Base-by-base conservation (phyloP, 1,140 invertebrate species). In the Rhagoletis zephyria region DNA sequence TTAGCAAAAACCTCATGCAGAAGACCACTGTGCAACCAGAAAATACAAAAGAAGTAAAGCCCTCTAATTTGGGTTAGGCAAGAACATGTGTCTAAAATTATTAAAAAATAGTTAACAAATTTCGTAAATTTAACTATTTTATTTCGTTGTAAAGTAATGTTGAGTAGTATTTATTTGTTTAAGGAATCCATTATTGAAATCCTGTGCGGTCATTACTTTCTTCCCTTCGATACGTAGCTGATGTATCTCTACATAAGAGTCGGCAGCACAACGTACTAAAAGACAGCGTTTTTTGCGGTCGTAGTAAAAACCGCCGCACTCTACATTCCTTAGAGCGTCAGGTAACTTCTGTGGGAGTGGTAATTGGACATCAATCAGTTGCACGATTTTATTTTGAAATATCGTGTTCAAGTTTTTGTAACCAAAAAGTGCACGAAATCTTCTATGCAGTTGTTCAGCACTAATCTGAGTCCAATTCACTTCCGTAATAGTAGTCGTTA, bases 1-100 rank as follows among this genome's bases (percentile, higher is more conserved):
- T 97, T 90, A 94, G 95, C 89, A 95, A 95, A 91, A 97, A 97
- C 94, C 93, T 98, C 67, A 90, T 98, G 42, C 95, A 97, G 90
- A 96, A 96, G 92, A 95, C 95, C 45, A 96, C 96, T 40, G 94
- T 96, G 89, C 94, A 95, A 89, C 93, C 94, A 42, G 94, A 95
- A 2, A 93, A 95, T 45, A 81, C 48, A 10, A 96, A 94, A 89
- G 95, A 96, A 93, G 94, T 96, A 2, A 96, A 97, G 92, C 96
- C 96, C 65, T 95, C 95, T 40, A 94, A 96, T 89, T 93, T 97
- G 91, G 96, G 95, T 60, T 97, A 95, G 93, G 60, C 40, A 16
- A 1, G 42, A 30, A 30, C 30, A 30, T 30, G 30, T 30, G 30
- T 30, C 30, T 30, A 30, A 30, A 30, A 30, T 30, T 30, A 30